A percentile compares a stretch with the other conserved stretches of the same genome.
Evolutionary conservation across 2,888 invertebrate species (phyloP).

Genomic region (Harpalus rubripes): DNA sequence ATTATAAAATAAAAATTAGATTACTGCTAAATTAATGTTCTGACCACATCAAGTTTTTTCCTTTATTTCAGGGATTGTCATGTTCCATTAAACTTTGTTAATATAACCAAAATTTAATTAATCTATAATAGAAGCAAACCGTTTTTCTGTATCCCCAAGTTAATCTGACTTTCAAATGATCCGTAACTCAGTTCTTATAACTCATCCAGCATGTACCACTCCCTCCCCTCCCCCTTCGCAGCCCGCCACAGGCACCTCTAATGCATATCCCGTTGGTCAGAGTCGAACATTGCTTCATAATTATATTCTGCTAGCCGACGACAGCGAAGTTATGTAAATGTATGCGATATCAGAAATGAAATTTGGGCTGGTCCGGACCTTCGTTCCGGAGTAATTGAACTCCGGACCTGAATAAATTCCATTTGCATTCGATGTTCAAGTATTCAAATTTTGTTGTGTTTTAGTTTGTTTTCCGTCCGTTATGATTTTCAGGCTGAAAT

Average conservation of each 20-base stretch:
- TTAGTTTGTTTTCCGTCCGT: constrained; percentile 53
- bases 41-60: background rate
- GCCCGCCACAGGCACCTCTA: background rate
- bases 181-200: constrained; percentile 43
- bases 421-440: constrained; percentile 66
- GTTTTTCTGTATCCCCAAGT: constrained; percentile 19
- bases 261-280: constrained; percentile 14
- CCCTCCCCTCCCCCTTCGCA: background rate
- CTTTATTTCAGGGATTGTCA: background rate
- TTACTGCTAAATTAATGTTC: no score
- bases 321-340: constrained; percentile 60
- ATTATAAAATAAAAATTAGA: no score
- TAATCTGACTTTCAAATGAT: constrained; percentile 45
- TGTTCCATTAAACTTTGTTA: constrained; percentile 21
- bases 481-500: constrained; percentile 43
- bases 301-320: constrained; percentile 50
- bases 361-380: constrained; percentile 60
- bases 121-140: constrained; percentile 15
- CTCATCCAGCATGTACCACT: constrained; percentile 15
- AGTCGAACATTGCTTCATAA: constrained; percentile 41
- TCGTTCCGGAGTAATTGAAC: constrained; percentile 58
- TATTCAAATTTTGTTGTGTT: constrained; percentile 65
- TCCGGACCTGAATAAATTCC: constrained; percentile 63
- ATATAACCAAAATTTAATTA: constrained; percentile 33
- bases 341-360: constrained; percentile 64